Conservation (phyloP, 2,888 invertebrate species). For the Agonopterix alstromeriana region DNA sequence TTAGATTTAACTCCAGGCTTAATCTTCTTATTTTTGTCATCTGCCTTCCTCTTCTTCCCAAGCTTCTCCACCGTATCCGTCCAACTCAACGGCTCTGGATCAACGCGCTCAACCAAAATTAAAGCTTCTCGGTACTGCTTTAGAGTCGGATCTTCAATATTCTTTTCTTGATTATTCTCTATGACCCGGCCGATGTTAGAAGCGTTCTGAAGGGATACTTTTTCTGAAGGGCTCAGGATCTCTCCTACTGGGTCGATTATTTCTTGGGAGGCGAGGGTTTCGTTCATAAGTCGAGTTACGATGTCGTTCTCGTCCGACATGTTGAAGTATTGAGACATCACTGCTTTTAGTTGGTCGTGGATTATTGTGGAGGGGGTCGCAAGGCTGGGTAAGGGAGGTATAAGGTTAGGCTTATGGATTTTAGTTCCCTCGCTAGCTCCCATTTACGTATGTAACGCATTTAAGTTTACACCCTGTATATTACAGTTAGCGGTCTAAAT, state of each 20-base stretch:
- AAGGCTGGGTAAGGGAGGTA: slow-evolving; percentile 20
- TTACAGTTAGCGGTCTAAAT: no score
- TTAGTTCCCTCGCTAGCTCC: no score
- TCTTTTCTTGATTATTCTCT: slow-evolving; percentile 7
- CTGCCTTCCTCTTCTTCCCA: slow-evolving; percentile 26
- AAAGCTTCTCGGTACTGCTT: slow-evolving; percentile 41
- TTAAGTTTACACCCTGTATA: no score
- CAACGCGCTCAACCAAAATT: slow-evolving; percentile 20
- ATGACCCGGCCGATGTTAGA: slow-evolving; percentile 28
- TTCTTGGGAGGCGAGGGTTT: slow-evolving; percentile 30
- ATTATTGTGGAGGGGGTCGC: slow-evolving; percentile 26
- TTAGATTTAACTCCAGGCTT: slow-evolving; percentile 30
- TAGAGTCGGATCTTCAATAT: slow-evolving; percentile 28
- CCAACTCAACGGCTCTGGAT: slow-evolving; percentile 30
- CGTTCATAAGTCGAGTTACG: slow-evolving; percentile 37
- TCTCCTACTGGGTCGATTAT: slow-evolving; percentile 38
- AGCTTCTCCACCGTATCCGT: slow-evolving; percentile 26
- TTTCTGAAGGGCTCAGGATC: slow-evolving; percentile 37
- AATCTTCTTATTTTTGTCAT: slow-evolving; percentile 11
- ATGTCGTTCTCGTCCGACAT: slow-evolving; percentile 18
- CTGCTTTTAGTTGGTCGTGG: slow-evolving; percentile 22
- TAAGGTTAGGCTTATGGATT: no score
- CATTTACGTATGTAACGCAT: no score
- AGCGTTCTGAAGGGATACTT: slow-evolving; percentile 31
- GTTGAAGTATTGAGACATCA: slow-evolving; percentile 31